Evolutionary conservation across 2,113 vertebrate species (phyloP), one percentile per base, ranked within the genome.

Genomic region (Lophotis ruficrista): DNA sequence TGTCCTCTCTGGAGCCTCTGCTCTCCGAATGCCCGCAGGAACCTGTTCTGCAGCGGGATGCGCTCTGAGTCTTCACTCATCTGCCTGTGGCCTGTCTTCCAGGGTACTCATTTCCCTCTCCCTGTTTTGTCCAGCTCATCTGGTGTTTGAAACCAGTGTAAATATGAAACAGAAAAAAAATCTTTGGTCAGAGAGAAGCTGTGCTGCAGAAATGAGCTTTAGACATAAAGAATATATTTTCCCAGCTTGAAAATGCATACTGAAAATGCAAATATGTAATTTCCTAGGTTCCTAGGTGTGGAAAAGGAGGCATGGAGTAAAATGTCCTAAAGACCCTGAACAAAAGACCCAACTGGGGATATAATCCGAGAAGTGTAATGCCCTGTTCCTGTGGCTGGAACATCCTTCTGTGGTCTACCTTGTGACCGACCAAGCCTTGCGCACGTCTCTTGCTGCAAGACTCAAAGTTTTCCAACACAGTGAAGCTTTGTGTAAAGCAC

Each of bases 331-430:
- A 61, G 50, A 18, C 25, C 18, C 20, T 31, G 25, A 70, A 37
- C 30, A 16, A 14, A 87, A 77, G 45, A 38, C 38, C 37, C 15
- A 22, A 8, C 5, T 12, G 28, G 53, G 43, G 12, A 7, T 50
- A 5, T 8, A 50, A 33, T 45, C 25, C 0, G 0, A 6, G 5
- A 25, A 47, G 5, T 2, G 17, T 51, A 14, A 15, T 31, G 10
- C 13, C 48, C 28, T 23, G 4, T 31, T 80, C n/a, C 21, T 20
- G 15, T 33, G 58, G 10, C n/a, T 58, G 37, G 28, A 72, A 14
- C 22, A 10, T 45, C 57, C 45, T 58, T 50, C 61, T 82, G 41
- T 83, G 23, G 28, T n/a, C 30, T 35, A 28, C 77, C 87, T 92
- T 53, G 92, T 93, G 92, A 76, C 88, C 66, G 50, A 21, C 18